Conservation (phyloP, 1,140 invertebrate species). For the Acyrthosiphon pisum region DNA sequence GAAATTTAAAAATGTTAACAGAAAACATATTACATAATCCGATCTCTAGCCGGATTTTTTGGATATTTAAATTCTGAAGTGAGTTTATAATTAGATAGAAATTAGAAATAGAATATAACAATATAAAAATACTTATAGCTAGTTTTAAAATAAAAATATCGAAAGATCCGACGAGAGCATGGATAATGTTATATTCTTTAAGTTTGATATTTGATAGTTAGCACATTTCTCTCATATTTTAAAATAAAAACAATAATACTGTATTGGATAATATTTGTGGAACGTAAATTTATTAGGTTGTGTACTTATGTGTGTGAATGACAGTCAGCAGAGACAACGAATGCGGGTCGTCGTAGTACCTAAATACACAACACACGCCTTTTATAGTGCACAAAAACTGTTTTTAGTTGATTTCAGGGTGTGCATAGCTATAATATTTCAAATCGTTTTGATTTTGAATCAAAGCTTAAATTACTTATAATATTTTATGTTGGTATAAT, state of each 20-base stretch:
- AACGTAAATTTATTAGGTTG: too few species aligned
- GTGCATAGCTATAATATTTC: not conserved
- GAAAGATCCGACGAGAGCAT: not conserved
- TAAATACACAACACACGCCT: not conserved
- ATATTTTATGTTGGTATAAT: not conserved
- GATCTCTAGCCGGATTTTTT: not conserved
- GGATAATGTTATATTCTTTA: not conserved
- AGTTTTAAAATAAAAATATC: not conserved
- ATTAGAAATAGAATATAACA: not conserved
- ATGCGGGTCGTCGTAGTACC: not conserved
- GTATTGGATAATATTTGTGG: not conserved
- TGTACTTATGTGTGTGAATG: not conserved
- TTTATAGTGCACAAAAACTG: not conserved
- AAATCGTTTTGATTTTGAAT: not conserved
- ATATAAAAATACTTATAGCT: not conserved
- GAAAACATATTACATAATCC: not conserved
- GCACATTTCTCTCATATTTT: not conserved
- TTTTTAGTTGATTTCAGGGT: not conserved
- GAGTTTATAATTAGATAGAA: not conserved
- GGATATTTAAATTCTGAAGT: not conserved
- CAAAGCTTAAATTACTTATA: not conserved
- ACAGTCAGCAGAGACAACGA: not conserved
- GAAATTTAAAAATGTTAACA: not conserved
- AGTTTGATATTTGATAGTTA: not conserved
- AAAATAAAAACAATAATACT: not conserved